Conservation (phyloP, 2,113 vertebrate genomes). For the Microtus richardsoni region DNA sequence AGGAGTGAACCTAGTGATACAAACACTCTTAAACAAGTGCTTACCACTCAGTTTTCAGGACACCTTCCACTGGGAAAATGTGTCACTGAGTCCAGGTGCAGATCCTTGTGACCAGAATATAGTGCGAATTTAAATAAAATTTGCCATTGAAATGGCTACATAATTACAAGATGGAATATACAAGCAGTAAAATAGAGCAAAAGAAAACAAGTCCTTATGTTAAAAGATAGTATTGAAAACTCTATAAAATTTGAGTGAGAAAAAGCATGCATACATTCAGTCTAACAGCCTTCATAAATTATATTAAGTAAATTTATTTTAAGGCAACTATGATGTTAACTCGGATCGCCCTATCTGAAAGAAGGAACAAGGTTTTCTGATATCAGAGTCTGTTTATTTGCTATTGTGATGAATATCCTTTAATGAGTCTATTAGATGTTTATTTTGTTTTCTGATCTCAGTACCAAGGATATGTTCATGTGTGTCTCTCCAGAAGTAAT, state of each 20-base stretch:
- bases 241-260: neutral
- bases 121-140: neutral
- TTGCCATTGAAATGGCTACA: neutral
- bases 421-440: neutral
- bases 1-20: neutral
- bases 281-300: neutral
- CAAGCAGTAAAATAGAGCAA: neutral
- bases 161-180: neutral
- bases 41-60: neutral
- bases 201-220: neutral
- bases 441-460: neutral
- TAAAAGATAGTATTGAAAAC: neutral
- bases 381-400: neutral
- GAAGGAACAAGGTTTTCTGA: neutral
- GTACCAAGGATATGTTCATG: neutral
- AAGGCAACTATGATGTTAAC: neutral
- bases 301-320: neutral
- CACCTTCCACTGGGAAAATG: neutral
- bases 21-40: neutral
- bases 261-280: neutral
- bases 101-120: neutral
- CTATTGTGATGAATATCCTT: neutral
- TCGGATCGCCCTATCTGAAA: neutral
- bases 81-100: neutral
- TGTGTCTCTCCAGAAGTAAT: no score